Evolutionary conservation across 2,113 vertebrate species (phyloP), one percentile per base, ranked within the genome.

Genomic region (Lepus americanus): DNA sequence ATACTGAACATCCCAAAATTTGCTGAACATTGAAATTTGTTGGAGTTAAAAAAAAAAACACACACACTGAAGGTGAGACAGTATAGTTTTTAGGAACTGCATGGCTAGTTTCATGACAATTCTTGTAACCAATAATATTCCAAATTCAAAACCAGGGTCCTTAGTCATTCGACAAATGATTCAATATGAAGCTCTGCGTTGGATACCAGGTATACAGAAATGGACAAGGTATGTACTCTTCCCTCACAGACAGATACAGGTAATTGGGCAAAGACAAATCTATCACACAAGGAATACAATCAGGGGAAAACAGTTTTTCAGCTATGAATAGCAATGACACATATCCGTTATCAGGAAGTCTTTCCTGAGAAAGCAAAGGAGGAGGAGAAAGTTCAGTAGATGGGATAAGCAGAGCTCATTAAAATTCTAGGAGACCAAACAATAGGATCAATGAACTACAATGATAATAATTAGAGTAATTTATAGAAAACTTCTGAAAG

Each of bases 401-500:
- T 39, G 0, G 13, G 14, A 20, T n/a, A 53, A 49, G 9, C 31
- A 82, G 8, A 29, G 22, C 66, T 44, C 22, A 78, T 31, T n/a
- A 82, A 66, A 95, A 31, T 61, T 53, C 10, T 73, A 74, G 31
- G 53, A 66, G 36, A 27, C 36, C 77, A 88, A 81, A 74, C 4
- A 27, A 14, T 82, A 55, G 61, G 66, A 86, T 95, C 82, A 79
- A 61, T 78, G 59, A 90, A 90, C 5, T 22, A 73, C 4, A 39
- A 31, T 63, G 64, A 76, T 64, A 33, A 78, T 31, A 86, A 87
- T 83, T 67, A 84, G 39, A 69, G 39, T 63, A 70, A 86, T 76
- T 92, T 63, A 82, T 1, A 64, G 23, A 84, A 85, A 90, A 89
- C 44, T 93, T 92, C 9, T 94, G 6, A 85, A 90, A 80, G 79